Evolutionary conservation across 1,140 invertebrate species (phyloP).

Genomic region (Phymorhynchus buccinoides): DNA sequence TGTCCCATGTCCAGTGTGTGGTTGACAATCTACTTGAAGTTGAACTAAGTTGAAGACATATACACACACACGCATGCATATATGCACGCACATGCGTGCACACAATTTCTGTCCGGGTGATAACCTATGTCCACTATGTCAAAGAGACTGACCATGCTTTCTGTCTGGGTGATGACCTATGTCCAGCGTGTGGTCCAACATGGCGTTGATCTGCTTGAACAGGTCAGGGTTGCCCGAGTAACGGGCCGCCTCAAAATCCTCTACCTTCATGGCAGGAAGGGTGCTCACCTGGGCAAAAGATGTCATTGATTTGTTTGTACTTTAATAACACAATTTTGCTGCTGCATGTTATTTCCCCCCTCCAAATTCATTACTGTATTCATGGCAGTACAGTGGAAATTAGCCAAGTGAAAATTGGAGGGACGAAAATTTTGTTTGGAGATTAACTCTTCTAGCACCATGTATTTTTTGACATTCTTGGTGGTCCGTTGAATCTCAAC

Average conservation of each 20-base stretch:
- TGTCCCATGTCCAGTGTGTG: too few relatives aligned
- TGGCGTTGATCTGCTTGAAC: slow-evolving; percentile 71
- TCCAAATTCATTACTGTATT: background rate
- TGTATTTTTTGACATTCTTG: too few relatives aligned
- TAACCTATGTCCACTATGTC: too few relatives aligned
- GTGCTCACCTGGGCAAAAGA: background rate
- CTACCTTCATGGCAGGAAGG: slow-evolving; percentile 48
- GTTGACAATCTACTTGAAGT: too few relatives aligned
- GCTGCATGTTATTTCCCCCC: background rate
- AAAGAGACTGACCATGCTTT: slow-evolving; percentile 26
- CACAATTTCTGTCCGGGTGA: too few relatives aligned
- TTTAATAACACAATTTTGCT: background rate
- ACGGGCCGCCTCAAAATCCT: slow-evolving; percentile 51
- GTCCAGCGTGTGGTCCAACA: slow-evolving; percentile 73
- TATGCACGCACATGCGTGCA: too few relatives aligned
- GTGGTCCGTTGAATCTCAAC: too few relatives aligned
- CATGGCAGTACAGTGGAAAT: too few relatives aligned
- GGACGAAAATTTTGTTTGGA: background rate
- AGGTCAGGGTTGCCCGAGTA: slow-evolving; percentile 62
- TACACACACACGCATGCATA: background rate
- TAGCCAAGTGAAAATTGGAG: too few relatives aligned
- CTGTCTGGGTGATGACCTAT: slow-evolving; percentile 27
- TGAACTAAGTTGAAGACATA: too few relatives aligned
- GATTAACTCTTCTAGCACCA: too few relatives aligned
- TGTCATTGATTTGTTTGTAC: too few relatives aligned